Percentiles rank a stretch among this genome's conserved stretches.
Conservation (phyloP, 2,888 invertebrate genomes). For the Lordiphosa andalusiaca region DNA sequence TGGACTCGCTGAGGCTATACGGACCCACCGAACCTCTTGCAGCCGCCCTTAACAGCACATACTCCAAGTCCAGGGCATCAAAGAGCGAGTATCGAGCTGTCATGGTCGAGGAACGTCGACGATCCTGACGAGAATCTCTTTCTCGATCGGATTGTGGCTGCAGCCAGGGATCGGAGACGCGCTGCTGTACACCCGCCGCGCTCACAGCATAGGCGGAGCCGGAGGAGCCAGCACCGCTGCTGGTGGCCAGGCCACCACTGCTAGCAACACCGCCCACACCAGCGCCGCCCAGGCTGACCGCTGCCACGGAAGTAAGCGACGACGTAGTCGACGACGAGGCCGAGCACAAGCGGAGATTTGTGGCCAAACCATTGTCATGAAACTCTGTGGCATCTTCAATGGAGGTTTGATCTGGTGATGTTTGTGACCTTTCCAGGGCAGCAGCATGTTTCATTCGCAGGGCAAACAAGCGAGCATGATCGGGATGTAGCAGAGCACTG, state of each 20-base stretch:
- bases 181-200: constrained; percentile 77
- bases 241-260: constrained; percentile 82
- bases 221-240: constrained; percentile 72
- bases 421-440: constrained; percentile 75
- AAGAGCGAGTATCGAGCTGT: constrained; percentile 85
- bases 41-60: constrained; percentile 85
- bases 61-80: constrained; percentile 87
- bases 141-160: constrained; percentile 80
- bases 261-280: constrained; percentile 37
- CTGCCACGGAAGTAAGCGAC: constrained; percentile 82
- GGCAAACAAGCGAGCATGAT: constrained; percentile 85
- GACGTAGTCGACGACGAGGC: constrained; percentile 83
- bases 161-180: constrained; percentile 81
- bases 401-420: constrained; percentile 79
- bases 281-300: constrained; percentile 78
- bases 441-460: constrained; percentile 80
- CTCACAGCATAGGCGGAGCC: constrained; percentile 82
- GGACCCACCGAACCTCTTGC: constrained; percentile 87
- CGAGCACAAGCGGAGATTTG: constrained; percentile 79
- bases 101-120: constrained; percentile 83
- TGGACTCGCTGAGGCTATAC: constrained; percentile 86
- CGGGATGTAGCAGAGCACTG: constrained; percentile 84
- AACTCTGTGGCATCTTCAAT: constrained; percentile 81
- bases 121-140: constrained; percentile 70
- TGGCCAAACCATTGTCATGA: constrained; percentile 79